Evolutionary conservation across 2,113 vertebrate genomes (phyloP), one percentile per base, ranked within the genome.

Genomic region (Microcebus murinus): DNA sequence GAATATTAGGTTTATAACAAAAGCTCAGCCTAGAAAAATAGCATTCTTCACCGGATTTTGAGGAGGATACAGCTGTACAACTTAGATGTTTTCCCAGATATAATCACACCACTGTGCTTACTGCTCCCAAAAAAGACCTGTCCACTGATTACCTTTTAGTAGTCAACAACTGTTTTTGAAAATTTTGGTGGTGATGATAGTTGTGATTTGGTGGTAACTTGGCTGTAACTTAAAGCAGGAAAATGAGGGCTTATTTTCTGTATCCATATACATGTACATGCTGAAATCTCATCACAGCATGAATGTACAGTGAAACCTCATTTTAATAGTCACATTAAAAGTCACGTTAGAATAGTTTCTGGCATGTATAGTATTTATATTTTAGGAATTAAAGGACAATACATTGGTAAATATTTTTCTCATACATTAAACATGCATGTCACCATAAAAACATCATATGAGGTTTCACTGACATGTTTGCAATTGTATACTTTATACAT

Each of bases 1-100:
- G 98, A 98, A 98, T 98, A 99, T 98, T 98, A 97, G 98, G 98
- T 98, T 98, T 98, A 98, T 99, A 99, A 99, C 98, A 99, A 99
- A 99, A 99, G 98, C 97, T 98, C 98, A 99, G 98, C 98, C 98
- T 99, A 99, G 98, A 99, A 99, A 99, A 99, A 99, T 99, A 99
- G 98, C 98, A 98, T 99, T 99, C 98, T 98, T 99, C 98, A 98
- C 98, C 97, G 96, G 98, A 98, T 98, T 99, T 98, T 98, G 98
- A 98, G 98, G 98, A 98, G 98, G 98, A 98, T 98, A 98, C 98
- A 98, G 98, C 98, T 98, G 98, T 98, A 98, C 97, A 98, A 98
- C 98, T 98, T 97, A 98, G 98, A 98, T 97, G 98, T 94, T 98
- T 97, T 97, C 94, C 98, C 98, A 98, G 98, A 97, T 98, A 96